Evolutionary conservation across 2,888 invertebrate species (phyloP).

Genomic region (Zeuzera pyrina): DNA sequence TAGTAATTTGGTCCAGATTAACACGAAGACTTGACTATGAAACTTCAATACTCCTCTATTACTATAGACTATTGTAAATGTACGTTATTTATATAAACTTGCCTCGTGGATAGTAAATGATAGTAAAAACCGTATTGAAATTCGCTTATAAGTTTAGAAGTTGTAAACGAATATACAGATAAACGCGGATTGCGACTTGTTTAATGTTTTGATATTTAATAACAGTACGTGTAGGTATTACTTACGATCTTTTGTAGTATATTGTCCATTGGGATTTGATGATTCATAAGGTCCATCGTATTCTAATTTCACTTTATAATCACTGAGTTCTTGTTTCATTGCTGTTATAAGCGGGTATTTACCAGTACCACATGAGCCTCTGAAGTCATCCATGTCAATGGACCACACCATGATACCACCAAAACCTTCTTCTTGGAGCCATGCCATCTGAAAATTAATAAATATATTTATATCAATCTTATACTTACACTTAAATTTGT

Average conservation of each 20-base stretch:
- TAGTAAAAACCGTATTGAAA: no score
- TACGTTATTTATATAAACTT: no score
- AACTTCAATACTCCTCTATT: no score
- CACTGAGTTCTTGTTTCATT: slow-evolving; percentile 87
- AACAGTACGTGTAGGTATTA: no score
- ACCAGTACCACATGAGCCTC: slow-evolving; percentile 90
- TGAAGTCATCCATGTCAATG: slow-evolving; percentile 96
- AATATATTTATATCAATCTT: background rate
- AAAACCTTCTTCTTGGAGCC: slow-evolving; percentile 94
- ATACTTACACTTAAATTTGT: background rate
- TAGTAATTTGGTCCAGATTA: no score
- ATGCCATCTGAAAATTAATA: slow-evolving; percentile 79
- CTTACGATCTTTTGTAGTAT: slow-evolving; percentile 93
- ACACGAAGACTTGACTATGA: no score
- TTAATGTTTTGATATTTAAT: no score
- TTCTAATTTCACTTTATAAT: slow-evolving; percentile 85
- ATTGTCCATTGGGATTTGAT: slow-evolving; percentile 79
- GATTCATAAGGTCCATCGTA: slow-evolving; percentile 91
- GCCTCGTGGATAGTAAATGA: no score
- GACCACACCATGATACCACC: slow-evolving; percentile 99
- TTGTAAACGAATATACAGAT: no score
- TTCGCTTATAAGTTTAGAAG: no score
- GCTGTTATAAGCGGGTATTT: slow-evolving; percentile 92
- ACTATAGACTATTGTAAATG: no score
- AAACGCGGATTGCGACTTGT: no score